Evolutionary conservation across 2,888 invertebrate species (phyloP), one percentile per base, ranked within the genome.

Genomic region (Lithophane socia): DNA sequence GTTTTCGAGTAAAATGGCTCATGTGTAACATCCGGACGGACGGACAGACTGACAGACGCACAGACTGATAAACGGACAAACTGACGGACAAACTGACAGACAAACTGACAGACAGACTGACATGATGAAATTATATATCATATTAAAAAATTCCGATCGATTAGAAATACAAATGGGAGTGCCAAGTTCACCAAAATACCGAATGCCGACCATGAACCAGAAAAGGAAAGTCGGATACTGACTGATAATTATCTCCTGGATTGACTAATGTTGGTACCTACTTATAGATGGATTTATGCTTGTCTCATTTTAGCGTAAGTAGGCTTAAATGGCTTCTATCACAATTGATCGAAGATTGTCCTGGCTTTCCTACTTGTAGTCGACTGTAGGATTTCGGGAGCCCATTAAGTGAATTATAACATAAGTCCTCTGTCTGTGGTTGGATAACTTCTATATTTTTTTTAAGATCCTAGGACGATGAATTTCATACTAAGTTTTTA

Each of bases 131-230:
- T 58, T 24, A 58, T 58, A n/a, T n/a, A n/a, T n/a, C n/a, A n/a
- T 37, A 42, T 37, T 18, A 10, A 13, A 21, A 29, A 44, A 52
- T 44, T 54, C 16, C 16, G 2, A 54, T 52, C 13, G n/a, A 64
- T 44, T 16, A 60, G 2, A 21, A 21, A 47, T 44, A 29, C 10
- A 44, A n/a, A 18, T 76, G 29, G 52, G 18, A 61, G 4, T 21
- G 21, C 49, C 13, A 37, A 73, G 37, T 47, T 47, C 8, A 12
- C 21, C 18, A 18, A 75, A 54, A 52, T 75, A 49, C 9, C n/a
- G 18, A 47, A 64, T 16, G n/a, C 5, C 21, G n/a, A 76, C n/a
- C 29, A 47, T 54, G 77, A 77, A 54, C 42, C 4, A 37, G 44
- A 75, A 75, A 49, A 37, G 7, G 7, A 16, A 24, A 47, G 9